phyloP scores from a whole-genome alignment of 1,140 invertebrate genomes.

The Lerema accius region DNA sequence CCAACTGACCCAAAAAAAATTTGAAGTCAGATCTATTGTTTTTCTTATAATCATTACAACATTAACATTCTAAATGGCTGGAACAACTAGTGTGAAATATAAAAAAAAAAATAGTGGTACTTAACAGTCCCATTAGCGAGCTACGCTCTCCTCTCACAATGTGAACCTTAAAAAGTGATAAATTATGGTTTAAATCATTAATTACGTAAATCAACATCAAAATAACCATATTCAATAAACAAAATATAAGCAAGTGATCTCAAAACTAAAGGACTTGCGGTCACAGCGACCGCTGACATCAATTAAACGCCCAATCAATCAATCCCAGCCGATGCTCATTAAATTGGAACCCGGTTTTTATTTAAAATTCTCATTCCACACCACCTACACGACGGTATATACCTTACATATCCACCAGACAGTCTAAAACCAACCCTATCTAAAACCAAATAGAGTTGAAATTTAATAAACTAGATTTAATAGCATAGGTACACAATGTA shows the following conservation, averaged over 20 bases:
- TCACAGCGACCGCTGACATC: slow-evolving; percentile 52
- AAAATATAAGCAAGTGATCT: neutral
- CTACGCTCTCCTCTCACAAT: no score
- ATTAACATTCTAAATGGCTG: no score
- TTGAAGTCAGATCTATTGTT: no score
- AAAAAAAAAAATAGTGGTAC: no score
- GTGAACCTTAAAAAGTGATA: no score
- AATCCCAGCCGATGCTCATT: slow-evolving; percentile 55
- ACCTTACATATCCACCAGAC: slow-evolving; percentile 23
- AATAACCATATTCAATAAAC: no score
- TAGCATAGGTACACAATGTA: slow-evolving; percentile 57
- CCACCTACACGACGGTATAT: slow-evolving; percentile 52
- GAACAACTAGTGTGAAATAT: no score
- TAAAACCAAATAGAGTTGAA: slow-evolving; percentile 10
- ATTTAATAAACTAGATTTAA: slow-evolving; percentile 33
- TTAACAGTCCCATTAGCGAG: no score
- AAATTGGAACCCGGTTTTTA: slow-evolving; percentile 58
- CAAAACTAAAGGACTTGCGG: neutral
- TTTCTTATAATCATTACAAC: no score
- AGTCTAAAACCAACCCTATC: slow-evolving; percentile 35
- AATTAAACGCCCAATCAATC: slow-evolving; percentile 67
- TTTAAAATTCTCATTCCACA: slow-evolving; percentile 58
- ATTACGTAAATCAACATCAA: no score
- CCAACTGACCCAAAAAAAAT: no score
- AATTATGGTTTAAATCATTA: no score